Conservation (phyloP, 2,113 vertebrate species). For the cat (Felis catus) region DNA sequence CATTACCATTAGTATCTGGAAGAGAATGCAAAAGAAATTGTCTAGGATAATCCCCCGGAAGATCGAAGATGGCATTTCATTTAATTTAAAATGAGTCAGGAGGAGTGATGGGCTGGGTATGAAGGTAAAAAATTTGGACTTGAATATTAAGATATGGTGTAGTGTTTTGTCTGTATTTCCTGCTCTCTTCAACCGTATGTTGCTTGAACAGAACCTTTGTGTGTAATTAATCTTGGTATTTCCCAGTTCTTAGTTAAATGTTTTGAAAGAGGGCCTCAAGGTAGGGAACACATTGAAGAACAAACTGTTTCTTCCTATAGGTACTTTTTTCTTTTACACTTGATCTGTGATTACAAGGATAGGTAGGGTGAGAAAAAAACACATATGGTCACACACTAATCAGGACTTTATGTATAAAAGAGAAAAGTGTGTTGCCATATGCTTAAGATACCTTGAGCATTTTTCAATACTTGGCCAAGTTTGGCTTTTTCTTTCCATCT, state of each 20-base stretch:
- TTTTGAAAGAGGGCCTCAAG: neutral
- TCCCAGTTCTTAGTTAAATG: neutral
- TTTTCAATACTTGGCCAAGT: neutral
- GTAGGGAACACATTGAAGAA: neutral
- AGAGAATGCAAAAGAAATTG: neutral
- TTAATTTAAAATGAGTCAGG: neutral
- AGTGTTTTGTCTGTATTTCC: neutral
- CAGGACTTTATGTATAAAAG: neutral
- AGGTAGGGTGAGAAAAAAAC: slow-evolving; percentile 12
- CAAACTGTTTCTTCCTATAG: neutral
- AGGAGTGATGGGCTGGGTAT: neutral
- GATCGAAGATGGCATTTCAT: neutral
- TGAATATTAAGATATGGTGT: neutral
- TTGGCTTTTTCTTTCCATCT: neutral
- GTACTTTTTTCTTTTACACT: neutral
- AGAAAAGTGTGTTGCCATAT: slow-evolving; percentile 26
- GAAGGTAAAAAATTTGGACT: neutral
- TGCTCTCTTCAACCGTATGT: neutral
- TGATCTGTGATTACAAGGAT: neutral
- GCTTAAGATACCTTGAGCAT: neutral
- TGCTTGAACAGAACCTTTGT: neutral
- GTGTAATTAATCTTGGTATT: slow-evolving; percentile 14
- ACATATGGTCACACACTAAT: slow-evolving; percentile 13
- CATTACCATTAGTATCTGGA: neutral
- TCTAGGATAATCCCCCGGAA: neutral